A percentile compares a stretch with the other conserved stretches of the same genome.
Evolutionary conservation across 2,113 vertebrate species (phyloP).

Genomic region (Amblyornis subalaris): DNA sequence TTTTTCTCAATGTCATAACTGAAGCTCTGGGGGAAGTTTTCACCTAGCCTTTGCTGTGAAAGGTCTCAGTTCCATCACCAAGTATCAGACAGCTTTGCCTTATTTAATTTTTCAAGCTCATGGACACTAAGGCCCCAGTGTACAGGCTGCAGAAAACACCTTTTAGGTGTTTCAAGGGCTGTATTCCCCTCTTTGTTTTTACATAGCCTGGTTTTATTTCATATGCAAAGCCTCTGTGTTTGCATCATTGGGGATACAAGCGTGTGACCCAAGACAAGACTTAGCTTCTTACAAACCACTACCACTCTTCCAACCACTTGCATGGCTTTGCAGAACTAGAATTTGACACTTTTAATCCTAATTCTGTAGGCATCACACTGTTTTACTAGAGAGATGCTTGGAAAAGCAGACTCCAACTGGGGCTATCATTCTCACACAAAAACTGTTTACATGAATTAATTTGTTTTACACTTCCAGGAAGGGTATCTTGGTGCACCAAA

Average conservation of each 20-base stretch:
- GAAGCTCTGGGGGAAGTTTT: background rate
- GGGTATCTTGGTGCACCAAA: background rate
- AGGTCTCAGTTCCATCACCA: background rate
- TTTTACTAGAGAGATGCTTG: background rate
- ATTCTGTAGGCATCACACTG: background rate
- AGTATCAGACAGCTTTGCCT: background rate
- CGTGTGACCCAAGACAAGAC: background rate
- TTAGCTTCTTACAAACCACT: background rate
- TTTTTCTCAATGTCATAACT: background rate
- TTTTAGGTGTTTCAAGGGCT: background rate
- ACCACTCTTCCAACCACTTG: background rate
- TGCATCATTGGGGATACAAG: background rate
- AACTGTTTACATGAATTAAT: background rate
- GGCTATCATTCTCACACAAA: background rate
- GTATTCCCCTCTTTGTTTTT: background rate
- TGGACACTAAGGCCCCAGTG: background rate
- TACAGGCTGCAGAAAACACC: background rate
- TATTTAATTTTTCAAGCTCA: background rate
- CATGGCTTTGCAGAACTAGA: background rate
- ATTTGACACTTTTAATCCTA: background rate
- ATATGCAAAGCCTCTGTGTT: background rate
- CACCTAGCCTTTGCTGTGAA: background rate
- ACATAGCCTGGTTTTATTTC: background rate
- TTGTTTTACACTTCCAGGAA: background rate
- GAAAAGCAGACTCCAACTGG: background rate